phyloP scores from a whole-genome alignment of 2,797 vertebrate genomes.

The Sitta carolinensis region DNA sequence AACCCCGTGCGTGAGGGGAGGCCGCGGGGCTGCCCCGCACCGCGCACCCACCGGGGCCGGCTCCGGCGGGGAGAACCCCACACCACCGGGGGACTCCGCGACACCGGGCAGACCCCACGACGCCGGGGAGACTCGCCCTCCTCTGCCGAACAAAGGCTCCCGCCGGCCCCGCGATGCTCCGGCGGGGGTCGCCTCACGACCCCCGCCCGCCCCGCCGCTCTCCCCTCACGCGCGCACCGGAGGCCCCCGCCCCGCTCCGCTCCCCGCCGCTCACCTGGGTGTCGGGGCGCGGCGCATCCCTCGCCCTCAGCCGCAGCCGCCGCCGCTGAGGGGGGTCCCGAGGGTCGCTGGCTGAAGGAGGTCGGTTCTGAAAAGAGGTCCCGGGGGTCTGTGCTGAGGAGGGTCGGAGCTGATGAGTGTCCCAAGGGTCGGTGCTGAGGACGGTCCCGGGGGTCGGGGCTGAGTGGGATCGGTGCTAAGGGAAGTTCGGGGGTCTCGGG shows the following conservation, averaged over 20 bases:
- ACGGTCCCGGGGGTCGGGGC: neutral
- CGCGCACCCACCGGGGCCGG: neutral
- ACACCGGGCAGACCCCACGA: neutral
- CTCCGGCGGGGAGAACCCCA: neutral
- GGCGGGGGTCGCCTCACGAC: neutral
- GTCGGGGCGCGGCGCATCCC: slow-evolving; percentile 1
- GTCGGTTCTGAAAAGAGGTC: neutral
- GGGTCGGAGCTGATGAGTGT: neutral
- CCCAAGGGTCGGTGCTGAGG: neutral
- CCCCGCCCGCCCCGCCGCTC: neutral
- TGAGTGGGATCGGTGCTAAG: no score
- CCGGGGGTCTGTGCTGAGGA: neutral
- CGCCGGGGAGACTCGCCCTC: neutral
- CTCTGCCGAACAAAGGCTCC: slow-evolving; percentile 16
- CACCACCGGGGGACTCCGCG: neutral
- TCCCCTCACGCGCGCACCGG: neutral
- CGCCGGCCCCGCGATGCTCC: neutral
- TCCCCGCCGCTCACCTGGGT: neutral
- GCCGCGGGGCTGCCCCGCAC: neutral
- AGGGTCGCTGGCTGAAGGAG: neutral
- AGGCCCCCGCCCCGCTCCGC: neutral
- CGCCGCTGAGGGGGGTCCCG: neutral
- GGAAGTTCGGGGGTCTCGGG: neutral
- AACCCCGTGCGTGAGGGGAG: rapidly evolving
- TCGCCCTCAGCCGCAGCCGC: neutral